Percentiles rank a stretch among this genome's conserved stretches.
Conservation (phyloP, 1,140 invertebrate species). For the Thaumatotibia leucotreta region DNA sequence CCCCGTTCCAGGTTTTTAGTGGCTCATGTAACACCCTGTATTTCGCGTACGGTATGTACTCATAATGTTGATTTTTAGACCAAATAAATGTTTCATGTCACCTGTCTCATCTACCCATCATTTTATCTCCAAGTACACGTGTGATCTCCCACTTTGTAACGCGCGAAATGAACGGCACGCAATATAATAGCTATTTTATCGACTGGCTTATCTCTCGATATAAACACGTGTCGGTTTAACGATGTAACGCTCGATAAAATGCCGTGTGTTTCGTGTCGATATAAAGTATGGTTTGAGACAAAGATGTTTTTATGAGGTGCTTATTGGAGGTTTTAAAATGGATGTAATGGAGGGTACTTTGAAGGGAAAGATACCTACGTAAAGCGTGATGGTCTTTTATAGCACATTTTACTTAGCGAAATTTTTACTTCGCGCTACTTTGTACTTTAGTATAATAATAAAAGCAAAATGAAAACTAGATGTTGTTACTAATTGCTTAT, state of each 20-base stretch:
- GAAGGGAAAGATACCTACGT: too few relatives aligned
- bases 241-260: not conserved
- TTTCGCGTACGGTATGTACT: too few relatives aligned
- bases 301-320: not conserved
- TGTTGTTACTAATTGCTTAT: too few relatives aligned
- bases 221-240: not conserved
- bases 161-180: not conserved
- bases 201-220: not conserved
- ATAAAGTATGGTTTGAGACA: not conserved
- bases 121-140: not conserved
- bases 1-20: too few relatives aligned
- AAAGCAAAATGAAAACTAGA: too few relatives aligned
- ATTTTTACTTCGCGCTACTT: too few relatives aligned
- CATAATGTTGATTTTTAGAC: too few relatives aligned
- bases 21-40: too few relatives aligned
- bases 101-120: not conserved
- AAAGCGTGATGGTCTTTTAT: too few relatives aligned
- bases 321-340: not conserved
- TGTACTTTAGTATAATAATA: too few relatives aligned
- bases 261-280: not conserved
- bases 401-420: too few relatives aligned
- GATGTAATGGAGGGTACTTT: not conserved
- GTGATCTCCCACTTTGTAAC: not conserved
- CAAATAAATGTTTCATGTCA: not conserved
- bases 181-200: not conserved